Percentiles rank a stretch among this genome's conserved stretches.
Conservation (phyloP, 2,888 invertebrate genomes). For the Vesta saturnalis region DNA sequence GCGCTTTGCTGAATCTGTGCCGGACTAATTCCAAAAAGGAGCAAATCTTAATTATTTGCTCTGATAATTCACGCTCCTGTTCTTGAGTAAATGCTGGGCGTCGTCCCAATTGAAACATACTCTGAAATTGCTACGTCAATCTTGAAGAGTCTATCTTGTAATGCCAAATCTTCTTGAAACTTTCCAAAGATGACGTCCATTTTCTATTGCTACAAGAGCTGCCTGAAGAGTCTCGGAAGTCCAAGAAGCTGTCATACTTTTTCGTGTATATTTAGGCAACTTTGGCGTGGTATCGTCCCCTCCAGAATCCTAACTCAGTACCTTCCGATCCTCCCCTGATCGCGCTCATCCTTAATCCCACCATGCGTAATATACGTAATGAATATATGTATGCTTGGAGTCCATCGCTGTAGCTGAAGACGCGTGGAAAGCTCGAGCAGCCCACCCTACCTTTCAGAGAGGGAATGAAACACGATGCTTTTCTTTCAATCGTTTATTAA, state of each 20-base stretch:
- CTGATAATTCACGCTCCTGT: background rate
- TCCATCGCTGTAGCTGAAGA: too few species aligned
- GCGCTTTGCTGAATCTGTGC: too few species aligned
- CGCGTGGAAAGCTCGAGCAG: too few species aligned
- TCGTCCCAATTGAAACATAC: background rate
- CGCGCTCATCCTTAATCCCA: too few species aligned
- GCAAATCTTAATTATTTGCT: background rate
- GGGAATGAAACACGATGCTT: too few species aligned
- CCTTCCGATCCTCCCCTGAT: too few species aligned
- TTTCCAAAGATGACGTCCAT: background rate
- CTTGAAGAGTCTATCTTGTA: background rate
- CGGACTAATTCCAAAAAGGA: background rate
- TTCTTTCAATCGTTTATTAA: too few species aligned
- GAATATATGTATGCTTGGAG: too few species aligned
- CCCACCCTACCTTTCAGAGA: too few species aligned
- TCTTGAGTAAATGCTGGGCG: background rate
- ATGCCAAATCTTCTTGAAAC: background rate
- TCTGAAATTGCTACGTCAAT: background rate
- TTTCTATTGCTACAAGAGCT: background rate
- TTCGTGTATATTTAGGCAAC: slow-evolving; percentile 47
- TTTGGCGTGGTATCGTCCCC: too few species aligned
- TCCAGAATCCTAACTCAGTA: too few species aligned
- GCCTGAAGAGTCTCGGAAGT: background rate
- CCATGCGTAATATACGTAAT: too few species aligned
- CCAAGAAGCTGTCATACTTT: background rate